Base-by-base conservation (phyloP, 2,113 vertebrate species). In the Oenanthe oenanthe region DNA sequence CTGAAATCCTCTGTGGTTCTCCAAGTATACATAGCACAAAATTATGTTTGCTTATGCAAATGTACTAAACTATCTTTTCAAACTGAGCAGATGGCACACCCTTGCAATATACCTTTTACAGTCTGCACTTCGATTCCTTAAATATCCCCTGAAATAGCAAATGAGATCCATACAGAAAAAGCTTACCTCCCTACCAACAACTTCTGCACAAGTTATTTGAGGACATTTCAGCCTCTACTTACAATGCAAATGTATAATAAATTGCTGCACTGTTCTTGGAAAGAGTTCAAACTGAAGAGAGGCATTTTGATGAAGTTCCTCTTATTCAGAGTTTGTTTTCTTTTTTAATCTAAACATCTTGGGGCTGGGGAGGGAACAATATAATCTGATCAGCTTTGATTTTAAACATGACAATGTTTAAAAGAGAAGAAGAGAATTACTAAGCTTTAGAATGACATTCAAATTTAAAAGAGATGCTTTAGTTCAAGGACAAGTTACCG, bases 161-260 rank as follows among this genome's bases (percentile, higher is more conserved):
- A 92, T 38, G 60, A 93, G 48, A 56, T 58, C 66, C 79, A 63
- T 19, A 62, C 6, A 88, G 58, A 43, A 92, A 77, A 80, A 92
- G 40, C 43, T 42, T 40, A 89, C 86, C 67, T 93, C 77, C 75
- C 65, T 43, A 92, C 43, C 88, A 54, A 38, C 32, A 90, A 88
- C 38, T 92, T 85, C 38, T 58, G 42, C 60, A 56, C 50, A 83
- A 94, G 95, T 92, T 85, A 96, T 66, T 61, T 88, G 87, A 96
- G 92, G 94, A 96, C 85, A 77, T 71, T 83, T 77, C 91, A 93
- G 92, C 34, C 68, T 90, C 82, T 56, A 73, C 85, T 93, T 80
- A 77, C 16, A 77, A 65, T 51, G 85, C 62, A 95, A 90, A 93
- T 80, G 67, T 93, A 72, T 67, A 66, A 92, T 56, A 80, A 90